Conservation (phyloP, 2,113 vertebrate species). For the Paramormyrops kingsleyae region DNA sequence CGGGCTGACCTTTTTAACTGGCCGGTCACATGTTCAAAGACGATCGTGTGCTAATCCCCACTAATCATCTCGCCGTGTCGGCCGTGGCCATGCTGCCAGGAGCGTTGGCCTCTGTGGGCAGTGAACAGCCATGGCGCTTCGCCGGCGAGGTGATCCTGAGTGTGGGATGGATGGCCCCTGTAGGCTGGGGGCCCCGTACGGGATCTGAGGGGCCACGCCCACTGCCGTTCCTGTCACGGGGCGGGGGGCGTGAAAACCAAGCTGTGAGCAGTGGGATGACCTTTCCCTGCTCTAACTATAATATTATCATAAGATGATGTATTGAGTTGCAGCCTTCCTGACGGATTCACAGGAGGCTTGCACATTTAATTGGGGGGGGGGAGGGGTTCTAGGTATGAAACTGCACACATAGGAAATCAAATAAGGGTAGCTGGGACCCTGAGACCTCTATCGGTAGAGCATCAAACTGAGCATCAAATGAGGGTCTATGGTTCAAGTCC, state of each 20-base stretch:
- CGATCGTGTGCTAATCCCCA: constrained; percentile 47
- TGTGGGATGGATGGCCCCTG: background rate
- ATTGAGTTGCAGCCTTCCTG: constrained; percentile 7
- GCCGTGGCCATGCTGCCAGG: constrained; percentile 24
- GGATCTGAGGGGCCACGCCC: background rate
- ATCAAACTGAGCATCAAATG: background rate
- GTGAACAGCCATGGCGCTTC: background rate
- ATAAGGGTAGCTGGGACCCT: background rate
- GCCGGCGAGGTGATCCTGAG: background rate
- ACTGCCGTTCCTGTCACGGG: background rate
- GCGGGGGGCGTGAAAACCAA: constrained; percentile 12
- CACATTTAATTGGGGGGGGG: background rate
- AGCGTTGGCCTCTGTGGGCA: background rate
- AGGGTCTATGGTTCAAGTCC: background rate
- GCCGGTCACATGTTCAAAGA: constrained; percentile 48
- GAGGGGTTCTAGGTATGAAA: background rate
- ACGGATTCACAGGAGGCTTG: background rate
- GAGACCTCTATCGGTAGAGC: background rate
- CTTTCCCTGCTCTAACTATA: constrained; percentile 27
- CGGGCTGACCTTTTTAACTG: constrained; percentile 53
- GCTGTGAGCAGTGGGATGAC: background rate
- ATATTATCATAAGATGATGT: constrained; percentile 24
- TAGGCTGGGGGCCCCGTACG: background rate
- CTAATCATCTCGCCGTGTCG: constrained; percentile 37
- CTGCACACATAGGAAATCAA: background rate